Base-by-base conservation (phyloP, 64 coral and sea anemone genomes). In the Anthopleura sola region DNA sequence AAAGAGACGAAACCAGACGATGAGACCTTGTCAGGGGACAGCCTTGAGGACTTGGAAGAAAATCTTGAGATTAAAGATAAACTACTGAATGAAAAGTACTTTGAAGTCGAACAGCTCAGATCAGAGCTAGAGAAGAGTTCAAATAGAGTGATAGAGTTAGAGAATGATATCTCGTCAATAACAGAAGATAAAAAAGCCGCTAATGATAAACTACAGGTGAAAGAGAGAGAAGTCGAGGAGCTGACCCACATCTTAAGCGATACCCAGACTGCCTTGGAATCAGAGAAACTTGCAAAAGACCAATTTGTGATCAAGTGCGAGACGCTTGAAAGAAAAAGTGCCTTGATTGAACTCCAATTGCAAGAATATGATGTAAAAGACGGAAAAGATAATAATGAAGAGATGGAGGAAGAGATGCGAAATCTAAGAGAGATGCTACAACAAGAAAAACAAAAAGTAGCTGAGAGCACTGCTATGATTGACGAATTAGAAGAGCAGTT, bases 301-400 rank as follows among this genome's bases (percentile, higher is more conserved):
- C 90, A 96, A 62, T 92, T 86, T 29, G 68, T 75, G 36, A 79
- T 96, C 2, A 96, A 96, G 87, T 96, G 94, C 29, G 83, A 92
- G 24, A 86, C 84, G 82, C 36, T 96, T 51, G 94, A 96, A 80
- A 68, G 90, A 77, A 92, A 89, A 57, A 32, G 89, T 4, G 29
- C 60, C 24, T 53, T 96, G 20, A 60, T 76, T 19, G 90, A 90
- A 55, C 74, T 85, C 8, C 89, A 95, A 37, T 75, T 85, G 13
- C 89, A 95, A 57, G 91, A 90, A 38, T 83, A 64, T 84, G 86
- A 92, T 50, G 68, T 80, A 6, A 75, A 60, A 86, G 90, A 87
- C 83, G 86, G 57, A 46, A 58, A 89, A 86, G 83, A 89, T 51
- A 83, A 60, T 20, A 36, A 89, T 32, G 87, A 64, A 60, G 74